Conservation (phyloP, 35 echinoderm and acorn worm species). For the Eucidaris tribuloides region DNA sequence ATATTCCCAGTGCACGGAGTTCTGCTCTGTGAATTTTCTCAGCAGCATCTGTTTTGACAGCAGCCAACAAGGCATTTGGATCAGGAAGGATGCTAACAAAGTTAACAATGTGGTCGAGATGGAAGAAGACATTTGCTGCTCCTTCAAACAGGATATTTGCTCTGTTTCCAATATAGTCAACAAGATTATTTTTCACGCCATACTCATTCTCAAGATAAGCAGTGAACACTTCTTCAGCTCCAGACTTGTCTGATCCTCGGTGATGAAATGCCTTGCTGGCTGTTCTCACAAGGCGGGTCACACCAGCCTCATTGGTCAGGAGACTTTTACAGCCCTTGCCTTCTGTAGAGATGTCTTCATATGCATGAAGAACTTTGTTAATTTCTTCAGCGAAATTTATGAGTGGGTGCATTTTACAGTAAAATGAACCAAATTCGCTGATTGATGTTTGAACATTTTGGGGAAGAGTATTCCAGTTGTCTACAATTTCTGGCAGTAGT, state of each 20-base stretch:
- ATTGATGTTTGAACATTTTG: background rate
- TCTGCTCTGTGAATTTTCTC: constrained; percentile 28
- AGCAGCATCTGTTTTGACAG: constrained; percentile 31
- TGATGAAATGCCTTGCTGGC: constrained; percentile 50
- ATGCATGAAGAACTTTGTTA: constrained; percentile 21
- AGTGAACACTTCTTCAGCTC: constrained; percentile 19
- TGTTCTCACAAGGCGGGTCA: constrained; percentile 18
- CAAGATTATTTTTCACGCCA: background rate
- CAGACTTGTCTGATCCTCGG: constrained; percentile 16
- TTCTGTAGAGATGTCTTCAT: background rate
- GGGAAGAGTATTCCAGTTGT: background rate
- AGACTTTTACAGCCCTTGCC: constrained; percentile 1
- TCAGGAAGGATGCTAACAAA: constrained; percentile 30
- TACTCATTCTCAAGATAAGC: background rate
- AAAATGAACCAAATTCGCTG: too few relatives aligned
- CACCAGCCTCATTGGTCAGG: constrained; percentile 19
- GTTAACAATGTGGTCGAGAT: constrained; percentile 22
- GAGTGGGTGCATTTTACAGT: constrained; percentile 40
- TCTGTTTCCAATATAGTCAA: constrained; percentile 39
- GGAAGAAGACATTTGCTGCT: constrained; percentile 32
- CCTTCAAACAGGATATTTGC: constrained; percentile 62
- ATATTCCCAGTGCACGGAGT: constrained; percentile 37
- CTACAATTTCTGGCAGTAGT: background rate
- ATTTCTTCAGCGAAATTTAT: constrained; percentile 35
- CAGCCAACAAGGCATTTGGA: constrained; percentile 31